Evolutionary conservation across 2,113 vertebrate species (phyloP).

Genomic region (Camelus bactrianus): DNA sequence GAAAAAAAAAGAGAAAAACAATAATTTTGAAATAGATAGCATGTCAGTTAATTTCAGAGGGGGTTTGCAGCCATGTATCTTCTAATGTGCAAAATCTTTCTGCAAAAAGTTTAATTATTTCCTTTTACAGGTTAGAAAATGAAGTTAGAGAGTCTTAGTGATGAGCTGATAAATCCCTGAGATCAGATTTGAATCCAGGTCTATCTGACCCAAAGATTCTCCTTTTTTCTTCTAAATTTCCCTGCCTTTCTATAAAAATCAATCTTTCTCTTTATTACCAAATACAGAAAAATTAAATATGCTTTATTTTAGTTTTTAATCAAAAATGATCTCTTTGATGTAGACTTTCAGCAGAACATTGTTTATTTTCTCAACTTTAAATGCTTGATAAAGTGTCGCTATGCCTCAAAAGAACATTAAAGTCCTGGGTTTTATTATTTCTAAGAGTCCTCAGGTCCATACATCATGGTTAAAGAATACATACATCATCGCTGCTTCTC

Average conservation of each 20-base stretch:
- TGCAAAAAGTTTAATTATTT: background rate
- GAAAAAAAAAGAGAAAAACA: background rate
- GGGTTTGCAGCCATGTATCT: background rate
- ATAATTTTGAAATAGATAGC: background rate
- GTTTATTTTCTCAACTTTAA: background rate
- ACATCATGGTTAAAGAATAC: background rate
- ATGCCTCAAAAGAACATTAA: background rate
- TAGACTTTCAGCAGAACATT: background rate
- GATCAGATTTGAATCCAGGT: background rate
- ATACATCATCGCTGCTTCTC: background rate
- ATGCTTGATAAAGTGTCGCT: background rate
- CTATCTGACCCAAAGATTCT: background rate
- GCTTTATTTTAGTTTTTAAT: background rate
- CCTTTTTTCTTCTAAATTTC: background rate
- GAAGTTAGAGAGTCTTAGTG: background rate
- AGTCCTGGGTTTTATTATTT: background rate
- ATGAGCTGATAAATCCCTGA: background rate
- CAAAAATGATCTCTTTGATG: background rate
- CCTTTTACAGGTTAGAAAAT: background rate
- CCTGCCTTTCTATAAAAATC: background rate
- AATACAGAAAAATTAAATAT: background rate
- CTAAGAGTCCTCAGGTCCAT: background rate
- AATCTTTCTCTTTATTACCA: background rate
- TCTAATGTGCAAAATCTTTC: background rate
- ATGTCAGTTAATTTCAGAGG: background rate